A percentile compares a stretch with the other conserved stretches of the same genome.
phyloP scores from a whole-genome alignment of 2,797 vertebrate genomes.

The Cygnus olor region DNA sequence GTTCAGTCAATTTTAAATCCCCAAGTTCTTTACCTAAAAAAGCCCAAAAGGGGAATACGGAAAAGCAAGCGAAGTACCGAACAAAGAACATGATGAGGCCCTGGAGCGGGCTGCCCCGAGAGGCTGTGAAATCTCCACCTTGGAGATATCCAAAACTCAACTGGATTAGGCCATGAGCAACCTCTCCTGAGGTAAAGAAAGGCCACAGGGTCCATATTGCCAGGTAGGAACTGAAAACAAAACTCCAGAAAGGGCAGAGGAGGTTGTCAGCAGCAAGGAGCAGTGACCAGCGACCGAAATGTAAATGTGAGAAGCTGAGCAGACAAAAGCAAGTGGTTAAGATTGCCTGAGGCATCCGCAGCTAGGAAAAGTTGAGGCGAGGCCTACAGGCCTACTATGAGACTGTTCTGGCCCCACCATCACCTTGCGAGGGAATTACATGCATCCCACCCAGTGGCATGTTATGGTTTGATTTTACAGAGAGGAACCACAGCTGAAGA shows the following conservation, averaged over 20 bases:
- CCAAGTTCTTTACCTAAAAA: not conserved
- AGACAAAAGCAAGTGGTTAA: not conserved
- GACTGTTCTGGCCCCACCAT: not conserved
- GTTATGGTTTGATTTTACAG: not conserved
- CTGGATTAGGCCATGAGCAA: not conserved
- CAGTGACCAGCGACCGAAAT: not conserved
- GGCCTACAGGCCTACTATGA: not conserved
- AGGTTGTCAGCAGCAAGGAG: too few species aligned
- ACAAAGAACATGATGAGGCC: not conserved
- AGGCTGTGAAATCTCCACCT: not conserved
- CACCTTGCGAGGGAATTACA: not conserved
- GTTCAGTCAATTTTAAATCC: not conserved
- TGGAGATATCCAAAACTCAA: not conserved
- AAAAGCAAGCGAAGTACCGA: not conserved
- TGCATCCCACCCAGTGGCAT: not conserved
- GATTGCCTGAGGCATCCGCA: not conserved
- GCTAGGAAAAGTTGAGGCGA: not conserved
- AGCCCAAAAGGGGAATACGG: not conserved
- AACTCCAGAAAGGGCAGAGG: not conserved
- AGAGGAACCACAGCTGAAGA: slow-evolving; percentile 7
- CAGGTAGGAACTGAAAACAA: not conserved
- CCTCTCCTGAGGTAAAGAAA: not conserved
- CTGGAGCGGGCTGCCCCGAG: not conserved
- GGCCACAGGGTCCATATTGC: not conserved
- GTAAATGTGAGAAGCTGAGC: not conserved